Base-by-base conservation (phyloP, 1,140 invertebrate genomes). In the Drosophila suzukii region DNA sequence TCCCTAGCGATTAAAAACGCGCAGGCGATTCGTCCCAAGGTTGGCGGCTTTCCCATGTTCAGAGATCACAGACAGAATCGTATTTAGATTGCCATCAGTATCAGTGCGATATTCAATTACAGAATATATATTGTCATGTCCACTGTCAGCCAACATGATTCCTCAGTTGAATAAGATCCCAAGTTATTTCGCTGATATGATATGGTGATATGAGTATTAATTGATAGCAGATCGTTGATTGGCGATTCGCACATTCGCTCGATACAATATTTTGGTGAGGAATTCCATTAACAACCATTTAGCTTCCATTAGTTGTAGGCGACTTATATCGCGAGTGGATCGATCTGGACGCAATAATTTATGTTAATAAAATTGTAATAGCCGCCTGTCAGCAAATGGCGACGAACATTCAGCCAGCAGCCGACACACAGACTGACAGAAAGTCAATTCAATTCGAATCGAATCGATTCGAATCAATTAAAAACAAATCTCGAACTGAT, bases 351-450 rank as follows among this genome's bases (percentile, higher is more conserved):
- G 38, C 57, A 74, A 79, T 89, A 89, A 88, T 88, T 83, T 76
- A 79, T 76, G 76, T 77, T 83, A 83, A 86, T 86, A 76, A 73
- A 83, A 79, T 73, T 77, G 80, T 70, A 88, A 83, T 62, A 47
- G 72, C 32, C 41, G 72, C 15, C 79, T 86, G 79, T 88, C 82
- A 88, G 30, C 79, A 36, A 65, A 65, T 79, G 79, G 75, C 83
- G 84, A 79, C 83, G 70, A 70, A 63, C 75, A 86, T 44, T 46
- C 58, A 62, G 60, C 49, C 60, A 49, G 60, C 57, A 50, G 57
- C 60, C 57, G 74, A 47, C 74, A 63, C 20, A 34, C 54, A 36
- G 73, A 46, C 68, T 61, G 72, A 54, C 41, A 54, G 49, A 76
- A 61, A 50, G 63, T 79, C 76, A 81, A 63, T 76, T 84, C 57